A percentile compares a stretch with the other conserved stretches of the same genome.
These are phyloP conservation scores for Elephantulus edwardii DNA, from an alignment of 2,113 vertebrate species.

Conservation along the genomic window DNA sequence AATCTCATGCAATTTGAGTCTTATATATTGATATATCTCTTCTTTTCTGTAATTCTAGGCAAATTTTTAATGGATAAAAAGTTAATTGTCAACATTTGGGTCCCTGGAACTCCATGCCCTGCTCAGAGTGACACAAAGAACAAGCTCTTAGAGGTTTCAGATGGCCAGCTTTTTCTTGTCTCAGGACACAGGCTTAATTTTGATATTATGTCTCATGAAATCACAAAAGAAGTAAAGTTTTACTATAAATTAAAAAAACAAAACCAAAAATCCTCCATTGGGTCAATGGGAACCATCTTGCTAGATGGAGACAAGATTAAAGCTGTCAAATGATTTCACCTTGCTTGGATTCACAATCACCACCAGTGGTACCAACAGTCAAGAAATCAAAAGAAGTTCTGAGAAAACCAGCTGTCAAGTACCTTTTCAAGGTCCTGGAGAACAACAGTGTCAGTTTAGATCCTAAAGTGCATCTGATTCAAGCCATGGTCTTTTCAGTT, in stretches of 20 bases:
- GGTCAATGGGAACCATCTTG: too few species aligned
- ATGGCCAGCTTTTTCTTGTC: background rate
- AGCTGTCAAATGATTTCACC: too few species aligned
- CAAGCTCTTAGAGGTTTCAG: background rate
- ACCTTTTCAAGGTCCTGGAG: too few species aligned
- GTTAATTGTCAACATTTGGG: background rate
- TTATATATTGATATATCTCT: background rate
- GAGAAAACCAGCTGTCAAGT: too few species aligned
- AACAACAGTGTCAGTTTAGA: too few species aligned
- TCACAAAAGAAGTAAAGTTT: slow-evolving; percentile 67
- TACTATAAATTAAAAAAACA: slow-evolving; percentile 1
- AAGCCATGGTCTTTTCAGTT: too few species aligned
- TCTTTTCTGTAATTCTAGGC: background rate
- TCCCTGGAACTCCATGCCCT: background rate
- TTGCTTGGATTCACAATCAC: too few species aligned
- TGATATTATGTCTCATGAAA: slow-evolving; percentile 50
- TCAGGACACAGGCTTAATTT: slow-evolving; percentile 10
- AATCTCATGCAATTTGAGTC: background rate
- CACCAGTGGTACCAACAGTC: too few species aligned
- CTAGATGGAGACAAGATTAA: too few species aligned
- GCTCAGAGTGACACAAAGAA: background rate
- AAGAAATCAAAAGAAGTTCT: too few species aligned
- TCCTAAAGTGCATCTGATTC: too few species aligned
- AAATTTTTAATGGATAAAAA: background rate
- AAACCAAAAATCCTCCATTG: too few species aligned